A percentile compares a stretch with the other conserved stretches of the same genome.
These are phyloP conservation scores for Drosophila pseudotakahashii DNA, from an alignment of 2,888 invertebrate species.

Conservation along the genomic window DNA sequence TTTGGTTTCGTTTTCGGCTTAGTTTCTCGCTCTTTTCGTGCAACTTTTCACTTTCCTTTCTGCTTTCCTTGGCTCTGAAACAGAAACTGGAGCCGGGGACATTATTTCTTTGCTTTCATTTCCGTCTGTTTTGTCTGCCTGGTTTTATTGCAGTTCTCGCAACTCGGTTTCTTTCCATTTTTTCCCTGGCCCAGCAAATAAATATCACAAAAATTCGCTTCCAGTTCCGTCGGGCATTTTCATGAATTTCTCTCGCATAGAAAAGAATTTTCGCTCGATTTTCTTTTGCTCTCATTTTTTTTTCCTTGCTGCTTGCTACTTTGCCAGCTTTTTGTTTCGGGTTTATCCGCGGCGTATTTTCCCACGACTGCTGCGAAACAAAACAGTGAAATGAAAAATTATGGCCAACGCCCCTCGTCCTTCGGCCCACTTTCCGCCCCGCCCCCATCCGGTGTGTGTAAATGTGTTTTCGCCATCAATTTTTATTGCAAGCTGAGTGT, in stretches of 20 bases:
- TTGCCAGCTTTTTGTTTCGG: conserved; percentile 56
- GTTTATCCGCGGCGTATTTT: conserved; percentile 63
- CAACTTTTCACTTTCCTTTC: conserved; percentile 66
- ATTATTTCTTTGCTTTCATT: conserved; percentile 74
- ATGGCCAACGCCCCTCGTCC: conserved; percentile 51
- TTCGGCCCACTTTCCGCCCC: too few species aligned
- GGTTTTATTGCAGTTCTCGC: conserved; percentile 68
- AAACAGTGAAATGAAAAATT: conserved; percentile 80
- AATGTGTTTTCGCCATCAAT: conserved; percentile 78
- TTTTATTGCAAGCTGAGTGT: conserved; percentile 77
- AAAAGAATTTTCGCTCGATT: conserved; percentile 55
- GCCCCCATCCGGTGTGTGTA: conserved; percentile 26
- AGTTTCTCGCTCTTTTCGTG: conserved; percentile 27
- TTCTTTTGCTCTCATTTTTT: conserved; percentile 23
- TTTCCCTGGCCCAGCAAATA: conserved; percentile 61
- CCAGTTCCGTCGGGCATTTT: conserved; percentile 73
- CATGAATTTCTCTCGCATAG: conserved; percentile 58
- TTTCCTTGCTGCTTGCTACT: conserved; percentile 38
- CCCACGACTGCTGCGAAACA: conserved; percentile 48
- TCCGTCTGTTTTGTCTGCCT: conserved; percentile 71
- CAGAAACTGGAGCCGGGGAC: conserved; percentile 50
- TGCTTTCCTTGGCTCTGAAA: conserved; percentile 23
- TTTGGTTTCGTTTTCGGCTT: conserved; percentile 42
- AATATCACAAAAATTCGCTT: conserved; percentile 71
- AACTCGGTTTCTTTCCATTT: conserved; percentile 21